These are phyloP conservation scores for Aspidiotus rigidus DNA, from an alignment of 2,888 invertebrate species.

Conservation along the genomic window DNA sequence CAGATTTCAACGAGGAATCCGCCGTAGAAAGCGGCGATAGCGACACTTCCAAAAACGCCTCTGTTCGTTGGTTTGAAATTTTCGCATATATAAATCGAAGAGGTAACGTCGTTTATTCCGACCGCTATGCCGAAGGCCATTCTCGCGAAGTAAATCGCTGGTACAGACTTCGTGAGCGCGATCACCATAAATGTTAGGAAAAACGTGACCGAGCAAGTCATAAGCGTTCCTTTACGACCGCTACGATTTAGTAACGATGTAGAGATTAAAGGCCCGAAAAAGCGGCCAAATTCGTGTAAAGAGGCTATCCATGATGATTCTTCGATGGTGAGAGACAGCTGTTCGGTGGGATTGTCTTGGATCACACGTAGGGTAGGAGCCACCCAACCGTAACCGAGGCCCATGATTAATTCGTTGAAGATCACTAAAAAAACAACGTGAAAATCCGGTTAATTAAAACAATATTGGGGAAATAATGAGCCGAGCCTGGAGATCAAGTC, in stretches of 20 bases:
- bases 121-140: slow-evolving; percentile 37
- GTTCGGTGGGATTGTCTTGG: background rate
- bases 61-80: slow-evolving; percentile 35
- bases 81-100: slow-evolving; percentile 38
- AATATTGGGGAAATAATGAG: too few relatives aligned
- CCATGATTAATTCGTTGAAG: slow-evolving; percentile 17
- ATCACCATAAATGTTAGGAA: slow-evolving; percentile 8
- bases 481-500: too few relatives aligned
- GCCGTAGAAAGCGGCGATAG: slow-evolving; percentile 37
- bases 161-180: background rate
- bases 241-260: background rate
- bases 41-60: slow-evolving; percentile 36
- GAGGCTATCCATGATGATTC: slow-evolving; percentile 24
- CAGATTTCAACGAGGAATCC: slow-evolving; percentile 38
- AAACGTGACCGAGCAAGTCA: background rate
- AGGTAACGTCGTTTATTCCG: slow-evolving; percentile 38
- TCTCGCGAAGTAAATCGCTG: slow-evolving; percentile 35
- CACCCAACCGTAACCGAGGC: slow-evolving; percentile 22
- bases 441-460: too few relatives aligned
- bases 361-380: slow-evolving; percentile 14
- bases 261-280: slow-evolving; percentile 16
- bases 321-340: slow-evolving; percentile 9
- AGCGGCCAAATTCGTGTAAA: slow-evolving; percentile 25
- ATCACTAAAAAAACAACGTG: background rate
- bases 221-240: slow-evolving; percentile 19